These are phyloP conservation scores for Galago senegalensis DNA, from an alignment of 2,797 vertebrate genomes.

Conservation along the genomic window DNA sequence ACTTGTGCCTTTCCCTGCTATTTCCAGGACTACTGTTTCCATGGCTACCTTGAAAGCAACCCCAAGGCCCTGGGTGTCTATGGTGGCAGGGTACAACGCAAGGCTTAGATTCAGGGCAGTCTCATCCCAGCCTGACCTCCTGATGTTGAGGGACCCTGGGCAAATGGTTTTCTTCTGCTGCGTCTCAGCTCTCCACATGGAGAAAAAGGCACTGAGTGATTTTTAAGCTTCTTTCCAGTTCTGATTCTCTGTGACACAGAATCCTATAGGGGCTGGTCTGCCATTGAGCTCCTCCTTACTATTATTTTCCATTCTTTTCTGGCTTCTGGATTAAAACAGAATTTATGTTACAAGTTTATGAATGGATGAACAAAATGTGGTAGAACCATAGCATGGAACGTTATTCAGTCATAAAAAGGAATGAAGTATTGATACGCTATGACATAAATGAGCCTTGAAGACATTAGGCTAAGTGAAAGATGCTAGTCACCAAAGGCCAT, in stretches of 20 bases:
- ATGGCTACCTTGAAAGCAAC: background rate
- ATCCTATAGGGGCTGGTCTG: background rate
- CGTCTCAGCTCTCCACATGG: background rate
- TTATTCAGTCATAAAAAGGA: background rate
- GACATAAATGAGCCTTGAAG: background rate
- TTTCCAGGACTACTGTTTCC: background rate
- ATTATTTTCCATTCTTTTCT: background rate
- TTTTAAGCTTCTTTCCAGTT: background rate
- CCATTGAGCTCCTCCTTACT: background rate
- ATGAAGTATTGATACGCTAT: background rate
- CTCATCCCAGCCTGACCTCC: background rate
- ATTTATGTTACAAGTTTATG: background rate
- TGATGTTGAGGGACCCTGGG: background rate
- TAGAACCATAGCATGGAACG: background rate
- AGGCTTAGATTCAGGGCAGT: background rate
- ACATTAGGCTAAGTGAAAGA: background rate
- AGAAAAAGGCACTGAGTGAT: background rate
- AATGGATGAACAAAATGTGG: slow-evolving; percentile 4
- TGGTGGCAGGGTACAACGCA: background rate
- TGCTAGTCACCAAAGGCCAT: background rate
- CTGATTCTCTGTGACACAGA: background rate
- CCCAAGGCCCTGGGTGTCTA: background rate
- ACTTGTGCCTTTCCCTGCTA: background rate
- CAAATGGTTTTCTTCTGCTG: background rate
- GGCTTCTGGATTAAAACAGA: background rate